phyloP scores from a whole-genome alignment of 2,113 vertebrate genomes.

The Melanerpes formicivorus region DNA sequence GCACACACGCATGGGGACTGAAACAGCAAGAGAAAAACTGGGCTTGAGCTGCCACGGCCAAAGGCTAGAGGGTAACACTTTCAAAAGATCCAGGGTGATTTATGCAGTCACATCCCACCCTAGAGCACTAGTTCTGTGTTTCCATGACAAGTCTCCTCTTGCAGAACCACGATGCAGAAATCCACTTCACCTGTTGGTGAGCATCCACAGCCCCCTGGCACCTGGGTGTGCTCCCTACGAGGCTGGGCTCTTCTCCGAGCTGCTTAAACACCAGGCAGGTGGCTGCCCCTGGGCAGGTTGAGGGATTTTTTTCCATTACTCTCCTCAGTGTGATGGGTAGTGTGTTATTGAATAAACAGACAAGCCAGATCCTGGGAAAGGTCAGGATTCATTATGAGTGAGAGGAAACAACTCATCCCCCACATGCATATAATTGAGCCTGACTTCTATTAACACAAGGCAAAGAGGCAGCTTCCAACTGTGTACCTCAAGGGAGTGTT shows the following conservation, averaged over 20 bases:
- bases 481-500: not conserved
- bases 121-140: not conserved
- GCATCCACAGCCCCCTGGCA: not conserved
- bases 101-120: not conserved
- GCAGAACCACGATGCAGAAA: not conserved
- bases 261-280: not conserved
- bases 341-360: conserved; percentile 42
- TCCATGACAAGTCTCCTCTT: not conserved
- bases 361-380: conserved; percentile 58
- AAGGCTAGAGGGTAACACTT: not conserved
- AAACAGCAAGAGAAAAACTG: not conserved
- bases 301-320: conserved; percentile 28
- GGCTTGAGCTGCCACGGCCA: not conserved
- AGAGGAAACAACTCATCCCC: conserved; percentile 46
- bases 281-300: not conserved
- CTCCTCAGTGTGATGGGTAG: not conserved
- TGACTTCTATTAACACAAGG: conserved; percentile 28
- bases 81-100: not conserved
- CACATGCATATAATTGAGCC: conserved; percentile 1
- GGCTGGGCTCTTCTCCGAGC: not conserved
- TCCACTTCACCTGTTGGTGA: not conserved
- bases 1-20: not conserved
- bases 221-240: not conserved
- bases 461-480: conserved; percentile 24
- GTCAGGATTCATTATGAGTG: conserved; percentile 46